These are phyloP conservation scores for Pseudomyrmex cubaensis DNA, from an alignment of 1,140 invertebrate species.

Conservation along the genomic window DNA sequence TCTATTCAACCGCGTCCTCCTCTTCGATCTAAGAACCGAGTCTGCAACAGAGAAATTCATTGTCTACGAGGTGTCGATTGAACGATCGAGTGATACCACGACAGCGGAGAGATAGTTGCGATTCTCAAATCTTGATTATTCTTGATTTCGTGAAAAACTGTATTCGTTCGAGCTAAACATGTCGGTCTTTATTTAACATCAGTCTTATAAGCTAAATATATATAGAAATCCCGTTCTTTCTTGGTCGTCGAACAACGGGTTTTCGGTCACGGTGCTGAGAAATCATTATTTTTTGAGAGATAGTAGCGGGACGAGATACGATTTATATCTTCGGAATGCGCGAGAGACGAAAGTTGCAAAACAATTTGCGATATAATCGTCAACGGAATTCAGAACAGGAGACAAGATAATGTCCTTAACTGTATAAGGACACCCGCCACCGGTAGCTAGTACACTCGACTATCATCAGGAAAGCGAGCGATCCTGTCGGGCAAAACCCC, in stretches of 20 bases:
- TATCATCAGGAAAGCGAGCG: conserved; percentile 72
- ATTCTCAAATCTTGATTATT: too few species aligned
- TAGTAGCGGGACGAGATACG: not conserved
- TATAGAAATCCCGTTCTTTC: too few species aligned
- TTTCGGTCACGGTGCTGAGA: not conserved
- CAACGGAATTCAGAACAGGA: not conserved
- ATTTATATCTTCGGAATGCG: not conserved
- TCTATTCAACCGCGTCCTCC: conserved; percentile 22
- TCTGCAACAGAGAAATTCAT: conserved; percentile 44
- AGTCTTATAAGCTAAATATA: too few species aligned
- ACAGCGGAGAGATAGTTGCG: not conserved
- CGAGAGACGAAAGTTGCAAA: not conserved
- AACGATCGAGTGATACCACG: not conserved
- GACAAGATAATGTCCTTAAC: conserved; percentile 62
- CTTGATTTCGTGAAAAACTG: too few species aligned
- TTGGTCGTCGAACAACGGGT: not conserved
- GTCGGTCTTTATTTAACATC: too few species aligned
- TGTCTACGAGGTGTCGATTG: conserved; percentile 10
- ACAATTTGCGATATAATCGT: not conserved
- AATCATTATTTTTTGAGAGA: conserved; percentile 8
- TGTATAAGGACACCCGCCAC: conserved; percentile 50
- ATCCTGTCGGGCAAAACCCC: conserved; percentile 68
- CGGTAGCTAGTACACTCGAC: conserved; percentile 64
- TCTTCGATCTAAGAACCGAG: not conserved
- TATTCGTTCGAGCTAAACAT: too few species aligned